Percentiles rank a stretch among this genome's conserved stretches.
phyloP scores from a whole-genome alignment of 2,113 vertebrate species.

The Tychaedon coryphoeus region DNA sequence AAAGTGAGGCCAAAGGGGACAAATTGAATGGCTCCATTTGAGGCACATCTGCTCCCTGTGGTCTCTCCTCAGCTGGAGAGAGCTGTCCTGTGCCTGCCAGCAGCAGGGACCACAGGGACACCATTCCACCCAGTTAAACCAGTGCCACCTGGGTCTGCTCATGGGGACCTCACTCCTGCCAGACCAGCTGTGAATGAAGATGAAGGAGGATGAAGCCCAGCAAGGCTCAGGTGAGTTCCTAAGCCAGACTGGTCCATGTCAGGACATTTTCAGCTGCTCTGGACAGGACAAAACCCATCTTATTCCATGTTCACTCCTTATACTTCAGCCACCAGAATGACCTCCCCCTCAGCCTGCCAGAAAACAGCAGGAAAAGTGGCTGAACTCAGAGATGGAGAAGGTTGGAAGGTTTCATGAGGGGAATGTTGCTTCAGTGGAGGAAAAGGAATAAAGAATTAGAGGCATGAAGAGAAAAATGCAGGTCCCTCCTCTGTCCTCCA shows the following conservation, averaged over 20 bases:
- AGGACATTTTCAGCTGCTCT: neutral
- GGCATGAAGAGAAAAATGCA: neutral
- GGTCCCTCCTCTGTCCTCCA: neutral
- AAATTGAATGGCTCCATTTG: accelerated
- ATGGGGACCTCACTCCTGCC: accelerated
- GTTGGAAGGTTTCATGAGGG: neutral
- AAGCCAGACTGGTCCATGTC: neutral
- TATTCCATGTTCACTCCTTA: neutral
- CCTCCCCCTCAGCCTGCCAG: neutral
- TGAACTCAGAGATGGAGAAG: neutral
- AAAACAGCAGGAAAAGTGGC: neutral
- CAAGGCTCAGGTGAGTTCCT: neutral
- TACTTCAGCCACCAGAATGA: neutral
- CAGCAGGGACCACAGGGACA: neutral
- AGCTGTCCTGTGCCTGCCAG: neutral
- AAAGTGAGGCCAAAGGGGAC: accelerated
- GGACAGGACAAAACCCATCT: neutral
- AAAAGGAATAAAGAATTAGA: neutral
- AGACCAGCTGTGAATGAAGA: neutral
- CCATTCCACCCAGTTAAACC: neutral
- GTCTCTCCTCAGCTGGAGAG: neutral
- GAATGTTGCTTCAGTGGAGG: neutral
- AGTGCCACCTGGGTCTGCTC: neutral
- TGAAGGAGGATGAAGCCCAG: neutral
- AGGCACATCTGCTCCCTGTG: neutral